Base-by-base conservation (phyloP, 1,140 invertebrate species). In the Rhyzopertha dominica region DNA sequence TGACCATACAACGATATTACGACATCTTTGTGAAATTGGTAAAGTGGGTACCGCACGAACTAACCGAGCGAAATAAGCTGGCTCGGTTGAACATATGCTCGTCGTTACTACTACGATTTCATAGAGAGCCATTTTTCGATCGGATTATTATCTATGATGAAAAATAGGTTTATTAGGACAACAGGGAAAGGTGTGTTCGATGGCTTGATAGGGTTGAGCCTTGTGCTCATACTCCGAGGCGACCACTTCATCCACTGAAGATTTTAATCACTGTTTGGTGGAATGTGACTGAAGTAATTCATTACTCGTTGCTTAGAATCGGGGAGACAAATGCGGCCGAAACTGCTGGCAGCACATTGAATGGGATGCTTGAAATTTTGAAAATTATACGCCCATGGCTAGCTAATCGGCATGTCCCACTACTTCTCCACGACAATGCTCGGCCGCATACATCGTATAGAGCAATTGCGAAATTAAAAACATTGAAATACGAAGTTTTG, bases 281-380 rank as follows among this genome's bases (percentile, higher is more conserved):
- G 28, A 29, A 29, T 29, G 28, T 29, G 28, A 29, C 28, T 29
- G 28, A 14, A 14, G 28, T 29, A 29, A 29, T 29, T 29, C 28
- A 29, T 29, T 29, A 29, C 28, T 29, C 28, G 9, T 5, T n/a
- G n/a, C 28, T 29, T 29, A n/a, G 9, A 29, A 29, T 14, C 2
- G 0, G 28, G 28, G 2, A 5, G 28, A 29, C 28, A 29, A 29
- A 13, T 29, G 1, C 0, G 9, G 28, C 28, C 28, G 2, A 29
- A 29, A 29, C 12, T 29, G 16, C 28, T 29, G 28, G n/a, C 28
- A 29, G 28, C 16, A 29, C 28, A 29, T 29, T 29, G 28, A n/a
- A 29, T 2, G 28, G 16, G 28, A 5, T 2, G 1, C 28, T 13
- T 29, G 28, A 29, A 29, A 29, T 13, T 13, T 29, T 29, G 1